Conservation (phyloP, 2,113 vertebrate species). For the Macquaria ambigua region DNA sequence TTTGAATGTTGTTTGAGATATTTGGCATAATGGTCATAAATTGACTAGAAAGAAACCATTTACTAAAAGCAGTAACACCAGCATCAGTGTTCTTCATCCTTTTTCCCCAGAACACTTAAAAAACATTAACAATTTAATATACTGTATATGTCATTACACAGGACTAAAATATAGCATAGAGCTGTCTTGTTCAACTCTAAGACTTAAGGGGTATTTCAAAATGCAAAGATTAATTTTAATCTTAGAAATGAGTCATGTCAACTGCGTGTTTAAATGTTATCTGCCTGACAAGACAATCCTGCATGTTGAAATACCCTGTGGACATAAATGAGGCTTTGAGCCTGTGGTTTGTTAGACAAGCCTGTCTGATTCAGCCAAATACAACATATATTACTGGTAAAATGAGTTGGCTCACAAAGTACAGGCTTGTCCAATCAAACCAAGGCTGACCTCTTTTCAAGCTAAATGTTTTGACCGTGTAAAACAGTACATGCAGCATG, state of each 20-base stretch:
- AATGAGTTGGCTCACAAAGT: slow-evolving; percentile 30
- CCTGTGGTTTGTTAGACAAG: slow-evolving; percentile 60
- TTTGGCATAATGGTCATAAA: neutral
- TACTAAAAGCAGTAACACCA: neutral
- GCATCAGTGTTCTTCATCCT: slow-evolving; percentile 43
- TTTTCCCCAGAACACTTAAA: slow-evolving; percentile 53
- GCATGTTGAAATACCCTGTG: slow-evolving; percentile 68
- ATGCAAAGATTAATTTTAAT: slow-evolving; percentile 39
- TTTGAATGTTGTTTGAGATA: neutral
- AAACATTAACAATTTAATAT: neutral
- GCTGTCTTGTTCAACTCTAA: slow-evolving; percentile 2
- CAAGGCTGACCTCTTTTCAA: slow-evolving; percentile 51
- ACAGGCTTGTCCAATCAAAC: slow-evolving; percentile 65
- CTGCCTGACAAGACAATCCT: slow-evolving; percentile 6
- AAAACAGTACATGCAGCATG: slow-evolving; percentile 71
- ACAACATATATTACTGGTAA: slow-evolving; percentile 7
- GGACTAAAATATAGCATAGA: slow-evolving; percentile 5
- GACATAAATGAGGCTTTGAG: slow-evolving; percentile 42
- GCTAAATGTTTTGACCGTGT: slow-evolving; percentile 21
- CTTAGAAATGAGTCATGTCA: slow-evolving; percentile 20
- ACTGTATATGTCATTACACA: slow-evolving; percentile 3
- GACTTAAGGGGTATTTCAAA: slow-evolving; percentile 60
- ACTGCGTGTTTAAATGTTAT: neutral
- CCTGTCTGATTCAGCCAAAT: slow-evolving; percentile 39
- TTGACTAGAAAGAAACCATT: neutral